Evolutionary conservation across 2,113 vertebrate species (phyloP), one percentile per base, ranked within the genome.

Genomic region (Platysteira castanea): DNA sequence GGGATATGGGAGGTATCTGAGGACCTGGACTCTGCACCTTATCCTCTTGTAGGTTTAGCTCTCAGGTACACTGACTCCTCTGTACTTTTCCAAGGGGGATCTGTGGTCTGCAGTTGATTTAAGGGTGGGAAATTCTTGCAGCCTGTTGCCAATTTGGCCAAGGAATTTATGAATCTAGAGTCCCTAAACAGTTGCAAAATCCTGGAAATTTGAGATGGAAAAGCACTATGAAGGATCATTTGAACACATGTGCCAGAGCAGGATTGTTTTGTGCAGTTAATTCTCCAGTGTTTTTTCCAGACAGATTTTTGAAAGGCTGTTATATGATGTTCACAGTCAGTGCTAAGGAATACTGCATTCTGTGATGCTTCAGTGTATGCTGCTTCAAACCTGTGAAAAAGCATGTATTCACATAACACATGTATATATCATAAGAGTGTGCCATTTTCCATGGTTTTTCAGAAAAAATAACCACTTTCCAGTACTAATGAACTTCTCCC

Each of bases 121-220:
- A 95, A 87, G 49, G 53, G 70, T 73, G 84, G 81, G 89, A 96
- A 93, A 82, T 82, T 50, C 16, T 71, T 95, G 44, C 49, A 79
- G 65, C 12, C 53, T 61, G 44, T 76, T 89, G 84, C 78, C 56
- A 75, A 2, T 96, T 87, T 94, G 69, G 73, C 56, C 46, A 35
- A 89, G 35, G 57, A 87, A 59, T 94, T 95, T 87, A 84, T 89
- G 70, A 91, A 91, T 73, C 33, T 85, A 39, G 30, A 91, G 42
- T 94, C 89, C 59, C 91, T 44, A 50, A 87, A 42, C 18, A 63
- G 71, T 69, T 91, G 84, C 26, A 89, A 69, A 95, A 65, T 80
- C 42, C 46, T 69, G 79, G 78, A 87, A 94, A 76, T 82, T 91
- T 73, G 81, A 85, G 81, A 87, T 93, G 93, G 74, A 79, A 91